A percentile compares a stretch with the other conserved stretches of the same genome.
Conservation (phyloP, 2,113 vertebrate species). For the Tachuris rubrigastra region DNA sequence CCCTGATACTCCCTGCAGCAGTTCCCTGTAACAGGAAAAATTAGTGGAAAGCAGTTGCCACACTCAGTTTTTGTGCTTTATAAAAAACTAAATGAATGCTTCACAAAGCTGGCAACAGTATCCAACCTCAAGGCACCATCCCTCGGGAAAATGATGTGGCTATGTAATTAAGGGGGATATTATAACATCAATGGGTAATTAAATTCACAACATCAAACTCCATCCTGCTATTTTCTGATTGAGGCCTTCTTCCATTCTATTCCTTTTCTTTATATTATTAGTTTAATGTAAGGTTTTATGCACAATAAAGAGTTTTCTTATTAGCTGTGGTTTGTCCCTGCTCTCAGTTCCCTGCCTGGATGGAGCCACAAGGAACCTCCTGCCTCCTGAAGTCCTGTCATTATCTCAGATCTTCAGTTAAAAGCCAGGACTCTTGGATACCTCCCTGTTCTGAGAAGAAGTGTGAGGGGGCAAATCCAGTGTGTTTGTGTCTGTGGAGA, state of each 20-base stretch:
- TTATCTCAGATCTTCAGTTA: slow-evolving; percentile 19
- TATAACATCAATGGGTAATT: background rate
- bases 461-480: background rate
- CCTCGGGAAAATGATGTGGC: background rate
- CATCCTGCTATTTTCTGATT: background rate
- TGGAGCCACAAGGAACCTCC: slow-evolving; percentile 22
- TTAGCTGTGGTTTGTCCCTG: background rate
- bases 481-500: background rate
- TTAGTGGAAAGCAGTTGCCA: background rate
- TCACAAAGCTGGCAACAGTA: background rate
- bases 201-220: background rate
- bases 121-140: background rate
- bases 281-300: background rate
- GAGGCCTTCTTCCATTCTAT: background rate
- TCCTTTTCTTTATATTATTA: background rate
- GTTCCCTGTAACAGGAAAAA: background rate
- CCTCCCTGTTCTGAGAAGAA: background rate
- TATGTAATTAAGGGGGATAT: background rate
- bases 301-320: background rate
- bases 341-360: background rate
- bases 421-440: background rate
- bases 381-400: background rate
- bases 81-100: background rate
- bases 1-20: background rate
- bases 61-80: background rate